Base-by-base conservation (phyloP, 2,888 invertebrate genomes). In the Drosophila hamatofila region DNA sequence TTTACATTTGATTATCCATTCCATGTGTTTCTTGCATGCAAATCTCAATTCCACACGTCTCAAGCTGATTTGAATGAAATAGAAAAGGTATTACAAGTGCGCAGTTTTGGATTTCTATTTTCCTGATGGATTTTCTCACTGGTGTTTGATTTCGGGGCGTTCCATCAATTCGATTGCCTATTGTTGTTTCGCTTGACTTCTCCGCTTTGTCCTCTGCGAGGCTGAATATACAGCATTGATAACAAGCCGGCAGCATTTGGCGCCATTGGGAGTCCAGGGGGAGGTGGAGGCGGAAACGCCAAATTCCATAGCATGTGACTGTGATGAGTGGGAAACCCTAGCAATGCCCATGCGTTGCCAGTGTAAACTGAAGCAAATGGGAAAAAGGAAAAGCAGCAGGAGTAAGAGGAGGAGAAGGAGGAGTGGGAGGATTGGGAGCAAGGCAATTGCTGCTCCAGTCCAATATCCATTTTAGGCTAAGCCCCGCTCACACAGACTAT, bases 131-230 rank as follows among this genome's bases (percentile, higher is more conserved):
- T 60, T 66, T 71, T 72, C n/a, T 59, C 16, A 30, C 18, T 58
- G 58, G 35, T 55, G 30, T 75, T 64, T 61, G 76, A 75, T 75
- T 75, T 59, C 76, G 41, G 18, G 63, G 39, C 59, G 57, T 33
- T 59, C 67, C 62, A 61, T 77, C 72, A 71, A 71, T 63, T 58
- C 49, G 55, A 60, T 63, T 78, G 39, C 35, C 57, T 37, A 64
- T 75, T 61, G 75, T 76, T 61, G 63, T 58, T 57, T 54, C 49
- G 58, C 39, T 46, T 61, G 71, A 76, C 63, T 63, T 44, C 37
- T 25, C 48, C 27, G 25, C 54, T 58, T 59, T 74, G 55, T 46
- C 16, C 27, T 48, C 48, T n/a, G 27, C n/a, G 14, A n/a, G 52
- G 39, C 11, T 41, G 37, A 58, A 55, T 35, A 60, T 41, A 60